Conservation (phyloP, 2,888 invertebrate genomes). For the Aricia artaxerxes region DNA sequence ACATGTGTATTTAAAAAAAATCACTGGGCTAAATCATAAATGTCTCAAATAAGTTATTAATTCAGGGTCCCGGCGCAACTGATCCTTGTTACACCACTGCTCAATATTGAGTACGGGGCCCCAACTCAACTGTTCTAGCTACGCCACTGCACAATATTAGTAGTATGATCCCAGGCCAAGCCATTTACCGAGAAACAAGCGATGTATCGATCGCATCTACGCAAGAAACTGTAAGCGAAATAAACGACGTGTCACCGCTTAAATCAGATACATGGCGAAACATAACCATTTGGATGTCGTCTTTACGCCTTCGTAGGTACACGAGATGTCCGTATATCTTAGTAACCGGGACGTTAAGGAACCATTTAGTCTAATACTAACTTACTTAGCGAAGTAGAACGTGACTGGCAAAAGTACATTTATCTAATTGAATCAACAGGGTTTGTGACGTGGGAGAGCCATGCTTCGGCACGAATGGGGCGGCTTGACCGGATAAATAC, state of each 20-base stretch:
- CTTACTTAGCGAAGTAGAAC: neutral
- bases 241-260: constrained; percentile 68
- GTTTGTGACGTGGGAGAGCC: too few relatives aligned
- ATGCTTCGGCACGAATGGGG: too few relatives aligned
- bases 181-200: constrained; percentile 33
- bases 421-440: neutral
- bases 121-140: neutral
- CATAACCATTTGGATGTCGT: constrained; percentile 69
- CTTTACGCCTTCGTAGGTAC: constrained; percentile 64
- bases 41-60: too few relatives aligned
- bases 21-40: too few relatives aligned
- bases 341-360: constrained; percentile 33
- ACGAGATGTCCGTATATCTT: constrained; percentile 36
- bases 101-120: neutral
- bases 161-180: neutral
- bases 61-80: too few relatives aligned
- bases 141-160: neutral
- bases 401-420: neutral
- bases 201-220: constrained; percentile 66
- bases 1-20: too few relatives aligned
- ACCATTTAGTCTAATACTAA: constrained; percentile 31
- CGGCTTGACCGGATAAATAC: too few relatives aligned
- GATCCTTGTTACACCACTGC: too few relatives aligned
- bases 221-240: constrained; percentile 58
- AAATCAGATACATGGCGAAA: constrained; percentile 75